phyloP scores from a whole-genome alignment of 2,797 vertebrate species.

The Limnodromus scolopaceus region DNA sequence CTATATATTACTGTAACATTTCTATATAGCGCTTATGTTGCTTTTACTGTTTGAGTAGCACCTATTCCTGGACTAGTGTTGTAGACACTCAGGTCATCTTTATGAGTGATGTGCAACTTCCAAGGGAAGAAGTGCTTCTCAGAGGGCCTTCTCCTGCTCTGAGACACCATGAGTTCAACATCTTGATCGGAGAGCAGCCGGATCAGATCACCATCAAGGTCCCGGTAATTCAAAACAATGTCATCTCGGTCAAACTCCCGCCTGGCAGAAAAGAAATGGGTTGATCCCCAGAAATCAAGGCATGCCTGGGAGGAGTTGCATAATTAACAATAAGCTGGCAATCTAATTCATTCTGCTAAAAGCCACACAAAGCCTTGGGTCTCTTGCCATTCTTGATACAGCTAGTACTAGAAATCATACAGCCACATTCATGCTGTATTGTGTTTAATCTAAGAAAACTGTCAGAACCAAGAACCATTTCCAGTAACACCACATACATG shows the following conservation, averaged over 20 bases:
- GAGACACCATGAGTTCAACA: conserved; percentile 86
- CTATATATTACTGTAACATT: neutral
- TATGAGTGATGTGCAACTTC: conserved; percentile 86
- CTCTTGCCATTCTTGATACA: neutral
- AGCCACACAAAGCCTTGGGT: neutral
- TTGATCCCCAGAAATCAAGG: neutral
- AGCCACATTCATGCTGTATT: neutral
- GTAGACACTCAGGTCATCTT: conserved; percentile 86
- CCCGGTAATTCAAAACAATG: conserved; percentile 89
- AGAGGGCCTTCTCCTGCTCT: conserved; percentile 66
- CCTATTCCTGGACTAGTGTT: conserved; percentile 64
- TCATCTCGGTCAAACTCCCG: conserved; percentile 84
- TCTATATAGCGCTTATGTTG: neutral
- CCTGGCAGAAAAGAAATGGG: conserved; percentile 69
- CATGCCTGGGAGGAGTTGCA: neutral
- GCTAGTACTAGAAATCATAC: neutral
- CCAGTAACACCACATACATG: neutral
- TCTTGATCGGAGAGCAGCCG: conserved; percentile 89
- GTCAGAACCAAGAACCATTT: neutral
- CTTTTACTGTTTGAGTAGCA: neutral
- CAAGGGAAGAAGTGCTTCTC: conserved; percentile 83
- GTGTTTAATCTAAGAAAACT: neutral
- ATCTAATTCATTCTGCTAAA: neutral
- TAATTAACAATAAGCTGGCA: neutral
- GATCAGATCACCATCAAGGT: conserved; percentile 89